phyloP scores from a whole-genome alignment of 2,888 invertebrate genomes.

The Nasonovia ribisnigri region DNA sequence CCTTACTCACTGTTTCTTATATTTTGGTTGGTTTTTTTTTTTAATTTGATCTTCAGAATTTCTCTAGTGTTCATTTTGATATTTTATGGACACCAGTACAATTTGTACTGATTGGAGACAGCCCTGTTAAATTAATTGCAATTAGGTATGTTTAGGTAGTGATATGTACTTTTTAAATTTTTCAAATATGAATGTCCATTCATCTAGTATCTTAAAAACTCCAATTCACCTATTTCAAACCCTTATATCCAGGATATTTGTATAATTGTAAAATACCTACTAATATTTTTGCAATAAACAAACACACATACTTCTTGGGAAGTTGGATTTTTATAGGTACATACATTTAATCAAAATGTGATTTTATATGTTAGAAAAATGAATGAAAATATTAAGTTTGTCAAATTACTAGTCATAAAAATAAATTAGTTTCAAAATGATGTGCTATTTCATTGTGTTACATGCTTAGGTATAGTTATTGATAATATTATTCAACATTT shows the following conservation, averaged over 20 bases:
- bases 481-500: conserved; percentile 16
- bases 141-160: neutral
- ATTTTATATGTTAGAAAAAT: neutral
- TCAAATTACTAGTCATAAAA: conserved; percentile 45
- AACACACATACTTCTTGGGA: neutral
- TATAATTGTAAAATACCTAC: neutral
- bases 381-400: conserved; percentile 53
- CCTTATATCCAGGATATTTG: neutral
- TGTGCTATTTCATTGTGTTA: neutral
- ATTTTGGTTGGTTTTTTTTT: neutral
- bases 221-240: neutral
- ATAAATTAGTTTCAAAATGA: neutral
- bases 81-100: neutral
- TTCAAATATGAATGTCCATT: neutral
- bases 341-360: neutral
- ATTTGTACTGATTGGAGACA: neutral
- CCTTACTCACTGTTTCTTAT: neutral
- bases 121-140: neutral
- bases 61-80: neutral
- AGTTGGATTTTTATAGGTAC: neutral
- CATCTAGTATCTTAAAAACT: neutral
- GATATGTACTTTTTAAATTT: neutral
- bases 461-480: neutral
- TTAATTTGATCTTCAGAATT: neutral
- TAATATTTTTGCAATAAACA: neutral